phyloP scores from a whole-genome alignment of 2,113 vertebrate species.

The Campylorhamphus procurvoides region DNA sequence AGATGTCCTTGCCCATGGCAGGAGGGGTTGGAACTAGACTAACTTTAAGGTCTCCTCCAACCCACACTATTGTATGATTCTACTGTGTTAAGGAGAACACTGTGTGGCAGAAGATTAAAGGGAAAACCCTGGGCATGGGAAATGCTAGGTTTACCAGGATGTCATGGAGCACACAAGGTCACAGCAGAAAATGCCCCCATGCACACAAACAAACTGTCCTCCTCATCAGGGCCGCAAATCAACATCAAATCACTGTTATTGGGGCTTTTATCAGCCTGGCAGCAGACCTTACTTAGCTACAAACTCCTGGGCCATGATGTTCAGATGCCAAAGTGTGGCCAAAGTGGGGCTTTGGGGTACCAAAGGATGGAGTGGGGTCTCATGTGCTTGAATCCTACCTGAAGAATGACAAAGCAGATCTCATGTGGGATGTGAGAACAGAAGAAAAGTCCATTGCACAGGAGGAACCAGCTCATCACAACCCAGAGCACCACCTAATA shows the following conservation, averaged over 20 bases:
- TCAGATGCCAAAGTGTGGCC: not conserved
- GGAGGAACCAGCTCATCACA: not conserved
- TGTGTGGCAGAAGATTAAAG: not conserved
- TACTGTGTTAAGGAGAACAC: not conserved
- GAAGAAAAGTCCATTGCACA: not conserved
- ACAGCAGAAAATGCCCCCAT: not conserved
- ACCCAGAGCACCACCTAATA: not conserved
- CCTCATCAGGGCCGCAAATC: not conserved
- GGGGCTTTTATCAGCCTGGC: not conserved
- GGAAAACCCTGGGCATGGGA: not conserved
- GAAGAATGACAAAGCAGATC: not conserved
- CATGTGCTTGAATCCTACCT: not conserved
- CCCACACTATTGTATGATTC: not conserved
- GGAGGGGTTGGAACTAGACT: not conserved
- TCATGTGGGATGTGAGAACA: not conserved
- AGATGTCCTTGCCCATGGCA: not conserved
- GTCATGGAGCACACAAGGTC: fast-evolving
- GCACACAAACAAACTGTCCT: not conserved
- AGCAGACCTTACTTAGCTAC: not conserved
- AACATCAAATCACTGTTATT: not conserved
- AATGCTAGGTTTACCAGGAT: not conserved
- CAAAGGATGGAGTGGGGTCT: not conserved
- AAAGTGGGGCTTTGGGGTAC: not conserved
- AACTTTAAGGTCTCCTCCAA: not conserved
- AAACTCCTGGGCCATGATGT: not conserved